phyloP scores from a whole-genome alignment of 2,888 invertebrate species.

The Ramazzottius varieornatus region DNA sequence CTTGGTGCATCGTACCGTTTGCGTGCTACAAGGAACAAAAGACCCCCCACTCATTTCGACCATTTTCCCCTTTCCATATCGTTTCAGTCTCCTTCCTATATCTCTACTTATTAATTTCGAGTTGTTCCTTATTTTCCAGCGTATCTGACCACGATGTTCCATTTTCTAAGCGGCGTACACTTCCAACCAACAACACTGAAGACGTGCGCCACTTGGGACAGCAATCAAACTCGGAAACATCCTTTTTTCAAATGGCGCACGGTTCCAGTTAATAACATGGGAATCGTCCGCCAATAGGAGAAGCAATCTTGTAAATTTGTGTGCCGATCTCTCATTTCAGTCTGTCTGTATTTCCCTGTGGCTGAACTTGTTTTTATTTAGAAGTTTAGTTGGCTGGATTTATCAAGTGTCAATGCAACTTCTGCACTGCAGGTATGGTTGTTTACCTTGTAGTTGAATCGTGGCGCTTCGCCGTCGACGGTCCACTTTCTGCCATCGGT shows the following conservation, averaged over 20 bases:
- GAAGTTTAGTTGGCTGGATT: not conserved
- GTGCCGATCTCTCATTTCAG: not conserved
- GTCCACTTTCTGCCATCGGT: constrained; percentile 17
- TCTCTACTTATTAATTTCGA: not conserved
- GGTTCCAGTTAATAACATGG: too few species aligned
- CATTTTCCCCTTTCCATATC: not conserved
- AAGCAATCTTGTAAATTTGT: too few species aligned
- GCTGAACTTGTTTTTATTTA: not conserved
- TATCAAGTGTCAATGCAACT: not conserved
- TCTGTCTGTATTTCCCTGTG: not conserved
- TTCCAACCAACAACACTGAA: too few species aligned
- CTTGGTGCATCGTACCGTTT: too few species aligned
- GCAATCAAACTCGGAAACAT: too few species aligned
- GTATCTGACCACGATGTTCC: not conserved
- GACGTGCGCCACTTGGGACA: too few species aligned
- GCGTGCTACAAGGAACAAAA: not conserved
- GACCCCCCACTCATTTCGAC: not conserved
- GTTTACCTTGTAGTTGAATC: constrained; percentile 17
- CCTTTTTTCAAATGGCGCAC: too few species aligned
- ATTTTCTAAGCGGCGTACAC: too few species aligned
- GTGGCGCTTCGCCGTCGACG: constrained; percentile 15
- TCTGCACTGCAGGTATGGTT: not conserved
- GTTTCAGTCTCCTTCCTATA: not conserved
- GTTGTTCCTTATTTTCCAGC: not conserved
- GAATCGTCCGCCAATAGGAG: too few species aligned